Evolutionary conservation across 2,797 vertebrate genomes (phyloP), one percentile per base, ranked within the genome.

Genomic region (Characodon lateralis): DNA sequence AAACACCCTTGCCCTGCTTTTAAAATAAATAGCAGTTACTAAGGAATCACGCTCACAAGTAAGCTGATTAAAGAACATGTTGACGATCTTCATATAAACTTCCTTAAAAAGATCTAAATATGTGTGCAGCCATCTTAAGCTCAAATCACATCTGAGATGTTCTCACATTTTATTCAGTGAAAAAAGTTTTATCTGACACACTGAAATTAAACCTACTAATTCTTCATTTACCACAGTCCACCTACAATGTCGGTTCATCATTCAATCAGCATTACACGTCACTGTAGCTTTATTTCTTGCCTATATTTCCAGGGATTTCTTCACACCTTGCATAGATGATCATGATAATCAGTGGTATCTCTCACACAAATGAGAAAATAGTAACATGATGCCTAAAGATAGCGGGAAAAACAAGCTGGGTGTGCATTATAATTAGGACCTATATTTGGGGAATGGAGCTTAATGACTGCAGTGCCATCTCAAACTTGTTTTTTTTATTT

Each of bases 251-350:
- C 53, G 18, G 26, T 28, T 26, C 53, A 59, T 77, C 53, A 58
- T 78, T 78, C 46, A 74, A n/a, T 61, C 46, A 43, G 26, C 31
- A 24, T 66, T 55, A 68, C 28, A 31, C 43, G 20, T 75, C 56
- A 59, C 68, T 39, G 20, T 22, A 61, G 69, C 22, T 43, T 41
- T 71, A 61, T 77, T 71, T 51, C 26, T 71, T 63, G 43, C n/a
- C 69, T 35, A 35, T 77, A 51, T 77, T 77, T 77, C 71, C 68
- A 71, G 56, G 24, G 69, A 77, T 77, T 77, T 71, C 69, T 77
- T 77, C 68, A 71, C 76, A 71, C 68, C 51, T n/a, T 71, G 68
- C 26, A 59, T 56, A 71, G 58, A 50, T 46, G 53, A 70, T 70
- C 66, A 70, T n/a, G 26, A 39, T 59, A 51, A 39, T 70, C 41